Evolutionary conservation across 2,797 vertebrate genomes (phyloP), one percentile per base, ranked within the genome.

Genomic region (Amazona finschi): DNA sequence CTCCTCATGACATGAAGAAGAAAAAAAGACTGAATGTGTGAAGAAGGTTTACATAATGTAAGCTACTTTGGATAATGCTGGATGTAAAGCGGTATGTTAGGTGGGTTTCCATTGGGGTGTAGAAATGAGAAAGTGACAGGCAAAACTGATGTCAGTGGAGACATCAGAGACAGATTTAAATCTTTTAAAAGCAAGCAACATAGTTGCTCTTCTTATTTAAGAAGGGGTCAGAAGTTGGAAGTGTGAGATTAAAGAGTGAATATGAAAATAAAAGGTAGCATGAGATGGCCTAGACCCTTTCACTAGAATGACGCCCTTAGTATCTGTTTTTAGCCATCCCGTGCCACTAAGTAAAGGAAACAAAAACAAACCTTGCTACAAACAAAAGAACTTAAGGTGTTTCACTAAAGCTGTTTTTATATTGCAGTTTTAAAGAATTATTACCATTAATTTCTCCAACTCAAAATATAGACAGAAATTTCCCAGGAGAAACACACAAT

Each of bases 1-100:
- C 99, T 99, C 99, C 99, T 99, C 98, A 98, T 99, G 98, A 99
- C 98, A 99, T 99, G 99, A 99, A 99, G 99, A 99, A 97, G 88
- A 98, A 98, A 94, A 94, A 98, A 98, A 98, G 98, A 98, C 97
- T 98, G 98, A 98, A 98, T 99, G 99, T 99, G 99, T 99, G 99
- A 98, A 98, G 99, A 98, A 98, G 71, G 85, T 93, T 99, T 98
- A 98, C 98, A 97, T 99, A 98, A 99, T 99, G 98, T 99, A 99
- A 98, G 98, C 98, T 98, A 98, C 98, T 98, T 95, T 95, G 96
- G 96, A 93, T 97, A 91, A 97, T 36, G 91, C 89, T 97, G 97
- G 97, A 96, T 96, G 93, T 96, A 96, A 97, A 89, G 88, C 79
- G 93, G 94, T 91, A 60, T 44, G 49, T 94, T 94, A 93, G 96